These are phyloP conservation scores for Zapornia atra DNA, from an alignment of 2,113 vertebrate species.

Conservation along the genomic window DNA sequence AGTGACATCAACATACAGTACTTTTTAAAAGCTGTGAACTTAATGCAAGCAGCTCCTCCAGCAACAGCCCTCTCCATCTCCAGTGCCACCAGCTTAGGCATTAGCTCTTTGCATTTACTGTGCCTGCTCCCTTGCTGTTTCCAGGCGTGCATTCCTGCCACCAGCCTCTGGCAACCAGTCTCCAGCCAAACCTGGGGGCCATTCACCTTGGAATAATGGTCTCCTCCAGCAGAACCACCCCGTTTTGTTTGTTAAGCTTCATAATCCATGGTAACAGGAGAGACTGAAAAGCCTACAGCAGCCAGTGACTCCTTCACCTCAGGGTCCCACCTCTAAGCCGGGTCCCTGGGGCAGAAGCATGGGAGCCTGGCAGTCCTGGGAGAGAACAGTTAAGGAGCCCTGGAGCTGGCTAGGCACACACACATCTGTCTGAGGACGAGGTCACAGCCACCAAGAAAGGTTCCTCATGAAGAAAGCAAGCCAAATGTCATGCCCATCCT, in stretches of 20 bases:
- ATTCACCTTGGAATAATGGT: accelerated
- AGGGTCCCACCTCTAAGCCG: background rate
- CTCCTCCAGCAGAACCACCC: background rate
- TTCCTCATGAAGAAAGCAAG: background rate
- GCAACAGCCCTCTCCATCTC: background rate
- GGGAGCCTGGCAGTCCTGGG: background rate
- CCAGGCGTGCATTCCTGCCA: background rate
- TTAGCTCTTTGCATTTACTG: too few species aligned
- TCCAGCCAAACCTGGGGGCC: background rate
- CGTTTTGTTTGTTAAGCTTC: background rate
- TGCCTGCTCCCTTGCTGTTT: background rate
- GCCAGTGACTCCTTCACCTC: background rate
- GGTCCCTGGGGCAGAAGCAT: background rate
- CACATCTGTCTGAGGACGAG: background rate
- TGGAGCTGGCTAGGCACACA: background rate
- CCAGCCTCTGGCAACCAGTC: background rate
- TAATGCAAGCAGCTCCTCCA: background rate
- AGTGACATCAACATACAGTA: background rate
- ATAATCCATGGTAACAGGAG: background rate
- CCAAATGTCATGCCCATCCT: background rate
- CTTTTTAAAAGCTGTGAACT: background rate
- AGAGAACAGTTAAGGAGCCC: background rate
- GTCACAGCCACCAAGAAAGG: background rate
- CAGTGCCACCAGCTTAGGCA: accelerated
- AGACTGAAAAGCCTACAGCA: background rate